These are phyloP conservation scores for Zosterops borbonicus DNA, from an alignment of 2,113 vertebrate genomes.

Conservation along the genomic window DNA sequence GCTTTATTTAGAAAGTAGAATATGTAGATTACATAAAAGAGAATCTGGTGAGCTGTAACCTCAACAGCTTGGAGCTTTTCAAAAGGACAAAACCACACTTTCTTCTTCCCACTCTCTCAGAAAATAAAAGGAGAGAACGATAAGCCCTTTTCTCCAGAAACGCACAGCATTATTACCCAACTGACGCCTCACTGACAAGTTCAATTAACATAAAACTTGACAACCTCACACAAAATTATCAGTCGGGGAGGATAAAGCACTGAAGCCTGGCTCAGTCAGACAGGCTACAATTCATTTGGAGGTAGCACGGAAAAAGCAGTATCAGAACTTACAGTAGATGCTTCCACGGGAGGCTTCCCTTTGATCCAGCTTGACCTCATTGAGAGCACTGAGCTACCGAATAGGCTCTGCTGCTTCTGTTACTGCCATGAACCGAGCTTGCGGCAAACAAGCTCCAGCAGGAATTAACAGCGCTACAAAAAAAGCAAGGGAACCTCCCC, in stretches of 20 bases:
- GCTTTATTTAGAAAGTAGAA: constrained; percentile 19
- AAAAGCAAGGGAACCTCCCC: constrained; percentile 19
- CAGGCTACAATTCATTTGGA: background rate
- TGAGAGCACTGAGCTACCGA: constrained; percentile 42
- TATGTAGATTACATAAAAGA: constrained; percentile 35
- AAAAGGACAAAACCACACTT: constrained; percentile 9
- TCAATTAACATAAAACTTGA: background rate
- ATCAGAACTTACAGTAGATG: constrained; percentile 67
- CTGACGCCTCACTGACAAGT: background rate
- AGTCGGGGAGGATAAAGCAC: background rate
- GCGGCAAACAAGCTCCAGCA: background rate
- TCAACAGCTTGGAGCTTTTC: constrained; percentile 10
- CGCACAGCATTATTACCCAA: background rate
- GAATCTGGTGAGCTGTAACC: constrained; percentile 16
- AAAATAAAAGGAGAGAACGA: background rate
- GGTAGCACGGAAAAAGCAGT: background rate
- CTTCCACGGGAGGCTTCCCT: constrained; percentile 62
- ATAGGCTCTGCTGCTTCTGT: background rate
- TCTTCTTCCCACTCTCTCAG: background rate
- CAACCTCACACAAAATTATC: background rate
- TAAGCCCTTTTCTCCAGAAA: background rate
- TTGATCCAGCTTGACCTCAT: constrained; percentile 78
- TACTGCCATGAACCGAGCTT: background rate
- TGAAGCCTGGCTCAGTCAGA: background rate
- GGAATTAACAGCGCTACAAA: background rate